Evolutionary conservation across 2,888 invertebrate genomes (phyloP), one percentile per base, ranked within the genome.

Genomic region (Platycheirus albimanus): DNA sequence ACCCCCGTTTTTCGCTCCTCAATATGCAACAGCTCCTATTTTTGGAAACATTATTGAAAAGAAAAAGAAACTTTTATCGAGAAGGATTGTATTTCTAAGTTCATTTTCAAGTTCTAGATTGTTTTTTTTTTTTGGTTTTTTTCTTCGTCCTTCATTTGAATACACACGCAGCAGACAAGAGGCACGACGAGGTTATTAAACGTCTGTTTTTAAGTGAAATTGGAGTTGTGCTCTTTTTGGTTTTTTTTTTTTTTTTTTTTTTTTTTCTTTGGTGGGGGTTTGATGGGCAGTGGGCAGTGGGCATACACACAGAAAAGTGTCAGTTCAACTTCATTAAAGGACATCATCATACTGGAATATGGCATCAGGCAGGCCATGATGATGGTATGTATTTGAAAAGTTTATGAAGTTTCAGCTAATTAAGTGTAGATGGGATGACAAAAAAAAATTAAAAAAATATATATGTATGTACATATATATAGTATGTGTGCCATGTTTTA

Each of bases 331-430:
- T 61, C 45, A 61, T 45, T 61, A 56, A 13, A 58, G 28, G 33
- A 54, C 30, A n/a, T 36, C 47, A 51, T n/a, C 43, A 8, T 4
- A 43, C 28, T 11, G 7, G 17, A 38, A 45, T n/a, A n/a, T n/a
- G n/a, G n/a, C n/a, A n/a, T n/a, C 56, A 58, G 58, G 1, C 15
- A 15, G 24, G 58, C 41, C 20, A 17, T 45, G 61, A 61, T 58
- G 56, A 45, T 28, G 43, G 61, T 61, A 45, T 61, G 61, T 61
- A 45, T 61, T 61, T 67, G 33, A 33, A 52, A 30, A 61, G 61
- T 61, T 64, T 56, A 30, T 43, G 17, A 64, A 77, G 54, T 70
- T 69, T 52, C 28, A 63, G 71, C 63, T 77, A 71, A 70, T 77
- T 77, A 56, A 49, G 56, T 28, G 54, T 10, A 38, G 28, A 45